Evolutionary conservation across 2,888 invertebrate species (phyloP).

Genomic region (Thecophora atra): DNA sequence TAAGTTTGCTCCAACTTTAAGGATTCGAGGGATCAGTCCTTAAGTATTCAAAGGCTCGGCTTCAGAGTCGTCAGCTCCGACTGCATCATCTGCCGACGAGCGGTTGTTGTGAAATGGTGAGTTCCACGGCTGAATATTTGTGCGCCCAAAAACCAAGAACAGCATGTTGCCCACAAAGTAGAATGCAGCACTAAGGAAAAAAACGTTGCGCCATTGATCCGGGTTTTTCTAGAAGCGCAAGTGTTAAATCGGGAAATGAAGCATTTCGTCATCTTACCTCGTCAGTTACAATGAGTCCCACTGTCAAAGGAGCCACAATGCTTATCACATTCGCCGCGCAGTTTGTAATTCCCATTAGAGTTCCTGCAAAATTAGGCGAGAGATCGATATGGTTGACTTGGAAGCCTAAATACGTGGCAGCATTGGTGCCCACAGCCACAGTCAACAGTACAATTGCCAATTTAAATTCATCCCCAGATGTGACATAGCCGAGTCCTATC

Average conservation of each 20-base stretch:
- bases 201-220: constrained; percentile 68
- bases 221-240: constrained; percentile 19
- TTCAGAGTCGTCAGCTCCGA: not conserved
- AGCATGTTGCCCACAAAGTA: constrained; percentile 68
- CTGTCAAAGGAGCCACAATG: constrained; percentile 72
- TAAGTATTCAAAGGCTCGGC: constrained; percentile 3
- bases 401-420: constrained; percentile 72
- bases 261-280: constrained; percentile 64
- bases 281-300: constrained; percentile 70
- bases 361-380: constrained; percentile 75
- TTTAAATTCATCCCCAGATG: constrained; percentile 56
- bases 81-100: not conserved
- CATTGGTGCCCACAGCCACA: constrained; percentile 71
- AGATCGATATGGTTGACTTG: constrained; percentile 76
- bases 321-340: constrained; percentile 73
- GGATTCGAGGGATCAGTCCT: not conserved
- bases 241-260: not conserved
- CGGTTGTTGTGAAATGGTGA: constrained; percentile 57
- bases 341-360: constrained; percentile 77
- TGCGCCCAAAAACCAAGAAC: constrained; percentile 68
- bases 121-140: constrained; percentile 69
- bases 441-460: constrained; percentile 69
- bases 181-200: constrained; percentile 67
- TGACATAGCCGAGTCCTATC: constrained; percentile 68
- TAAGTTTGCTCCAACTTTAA: not conserved